A percentile compares a stretch with the other conserved stretches of the same genome.
Conservation (phyloP, 2,113 vertebrate species). For the Desmodus rotundus region DNA sequence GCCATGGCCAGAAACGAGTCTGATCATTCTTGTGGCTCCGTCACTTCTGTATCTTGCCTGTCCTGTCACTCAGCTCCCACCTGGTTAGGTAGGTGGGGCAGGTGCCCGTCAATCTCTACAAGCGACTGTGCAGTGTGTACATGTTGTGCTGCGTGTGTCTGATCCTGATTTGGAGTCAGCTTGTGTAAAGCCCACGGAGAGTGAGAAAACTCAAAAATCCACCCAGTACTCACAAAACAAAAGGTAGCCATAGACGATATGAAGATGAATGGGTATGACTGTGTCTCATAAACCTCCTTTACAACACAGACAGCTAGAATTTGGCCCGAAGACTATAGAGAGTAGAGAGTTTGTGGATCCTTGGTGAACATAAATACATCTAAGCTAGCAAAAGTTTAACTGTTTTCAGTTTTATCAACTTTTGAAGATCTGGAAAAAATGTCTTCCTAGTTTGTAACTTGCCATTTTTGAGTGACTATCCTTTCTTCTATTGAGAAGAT, state of each 20-base stretch:
- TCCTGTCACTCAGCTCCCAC: constrained; percentile 77
- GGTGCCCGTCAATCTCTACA: constrained; percentile 88
- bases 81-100: constrained; percentile 84
- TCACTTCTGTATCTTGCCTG: constrained; percentile 83
- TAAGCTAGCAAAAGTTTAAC: background rate
- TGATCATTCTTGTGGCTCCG: constrained; percentile 87
- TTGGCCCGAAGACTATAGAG: background rate
- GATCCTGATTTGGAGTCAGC: constrained; percentile 87
- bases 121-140: constrained; percentile 91
- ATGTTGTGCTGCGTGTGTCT: constrained; percentile 90
- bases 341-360: background rate
- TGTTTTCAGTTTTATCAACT: background rate
- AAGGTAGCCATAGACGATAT: background rate
- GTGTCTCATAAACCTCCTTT: background rate
- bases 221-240: constrained; percentile 88
- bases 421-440: background rate
- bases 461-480: background rate
- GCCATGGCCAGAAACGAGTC: constrained; percentile 83
- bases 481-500: background rate
- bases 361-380: background rate
- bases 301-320: background rate
- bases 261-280: background rate
- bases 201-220: constrained; percentile 87
- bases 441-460: background rate
- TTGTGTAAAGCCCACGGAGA: constrained; percentile 96